Base-by-base conservation (phyloP, 2,113 vertebrate genomes). In the Forbesichthys papilliferus region DNA sequence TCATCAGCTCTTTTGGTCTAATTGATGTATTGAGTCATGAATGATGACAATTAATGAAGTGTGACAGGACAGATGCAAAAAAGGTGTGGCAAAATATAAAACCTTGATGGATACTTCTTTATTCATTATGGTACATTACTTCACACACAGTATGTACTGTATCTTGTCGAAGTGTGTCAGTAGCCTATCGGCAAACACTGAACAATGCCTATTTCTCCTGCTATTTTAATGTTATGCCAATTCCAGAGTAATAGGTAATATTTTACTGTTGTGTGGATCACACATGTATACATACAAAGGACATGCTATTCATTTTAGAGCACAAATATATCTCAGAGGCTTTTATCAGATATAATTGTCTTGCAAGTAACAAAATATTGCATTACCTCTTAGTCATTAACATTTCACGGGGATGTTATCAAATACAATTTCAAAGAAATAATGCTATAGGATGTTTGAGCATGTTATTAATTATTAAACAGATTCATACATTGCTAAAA, bases 381-480 rank as follows among this genome's bases (percentile, higher is more conserved):
- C 33, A 46, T 55, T 27, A 12, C 78, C 58, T 82, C 88, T 83
- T 63, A 70, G 67, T 75, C 34, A 90, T 89, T 89, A 85, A 87
- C 76, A 27, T 12, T 36, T 46, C 20, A 18, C 64, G 73, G 69
- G 61, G 67, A 80, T 68, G 74, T 58, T 64, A 51, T 56, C 74
- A 81, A 27, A 27, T 27, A 27, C 27, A 27, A 27, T 27, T 27
- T 27, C 27, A 27, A 27, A 27, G 27, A 27, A 27, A 27, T 27
- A 27, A 27, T 27, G 27, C 27, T 27, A 27, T 27, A 27, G 27
- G 27, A 63, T 66, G 74, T 66, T 67, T 48, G 82, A 84, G 79
- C 78, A 59, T 62, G 13, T 69, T 6, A 3, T 75, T 52, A 67
- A 69, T 69, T 69, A 75, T 79, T 68, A 62, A 42, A 74, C 61